These are phyloP conservation scores for Hydrozoanthus tunicans DNA, from an alignment of 64 coral and sea anemone species.

Conservation along the genomic window DNA sequence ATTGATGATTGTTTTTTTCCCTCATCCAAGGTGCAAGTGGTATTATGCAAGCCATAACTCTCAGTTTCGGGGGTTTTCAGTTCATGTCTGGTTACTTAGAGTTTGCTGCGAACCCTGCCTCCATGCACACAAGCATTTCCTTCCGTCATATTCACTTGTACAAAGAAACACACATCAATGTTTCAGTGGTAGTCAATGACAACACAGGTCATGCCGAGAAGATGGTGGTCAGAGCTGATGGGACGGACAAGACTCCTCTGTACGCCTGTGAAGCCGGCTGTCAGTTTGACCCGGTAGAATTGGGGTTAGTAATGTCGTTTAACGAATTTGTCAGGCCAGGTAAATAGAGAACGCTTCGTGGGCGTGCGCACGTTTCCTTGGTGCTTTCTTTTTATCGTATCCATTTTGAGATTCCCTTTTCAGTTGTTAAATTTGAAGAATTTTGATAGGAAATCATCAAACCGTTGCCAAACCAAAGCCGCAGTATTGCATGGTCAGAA, in stretches of 20 bases:
- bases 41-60: conserved; percentile 85
- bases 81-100: conserved; percentile 90
- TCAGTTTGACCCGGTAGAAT: conserved; percentile 86
- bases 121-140: conserved; percentile 85
- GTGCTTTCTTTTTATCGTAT: no score
- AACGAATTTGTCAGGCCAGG: background rate
- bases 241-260: conserved; percentile 68
- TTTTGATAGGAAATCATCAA: no score
- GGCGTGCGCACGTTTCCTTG: no score
- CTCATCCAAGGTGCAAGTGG: conserved; percentile 66
- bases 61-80: conserved; percentile 97
- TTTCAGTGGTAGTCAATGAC: conserved; percentile 80
- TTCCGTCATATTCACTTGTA: conserved; percentile 96
- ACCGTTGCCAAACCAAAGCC: no score
- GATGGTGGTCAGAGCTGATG: conserved; percentile 66
- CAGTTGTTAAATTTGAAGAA: no score
- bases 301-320: conserved; percentile 52
- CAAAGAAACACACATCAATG: conserved; percentile 73
- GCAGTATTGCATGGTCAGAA: no score
- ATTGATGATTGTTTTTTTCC: background rate
- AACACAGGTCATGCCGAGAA: conserved; percentile 85
- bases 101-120: conserved; percentile 96
- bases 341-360: no score
- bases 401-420: no score
- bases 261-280: conserved; percentile 98